Base-by-base conservation (phyloP, 2,113 vertebrate species). In the Scomber japonicus region DNA sequence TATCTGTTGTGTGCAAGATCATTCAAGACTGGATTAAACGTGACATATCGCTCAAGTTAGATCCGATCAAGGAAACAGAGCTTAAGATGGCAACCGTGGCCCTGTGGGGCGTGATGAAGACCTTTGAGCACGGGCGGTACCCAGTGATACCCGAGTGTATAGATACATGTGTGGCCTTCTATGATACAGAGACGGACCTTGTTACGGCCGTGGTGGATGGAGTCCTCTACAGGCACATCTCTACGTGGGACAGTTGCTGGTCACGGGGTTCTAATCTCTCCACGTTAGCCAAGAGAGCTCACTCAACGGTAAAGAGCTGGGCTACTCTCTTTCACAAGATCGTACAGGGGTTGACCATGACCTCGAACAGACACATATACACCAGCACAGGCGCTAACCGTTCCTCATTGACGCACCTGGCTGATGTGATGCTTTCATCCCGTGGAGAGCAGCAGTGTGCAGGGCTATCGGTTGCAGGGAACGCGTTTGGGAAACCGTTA, bases 91-190 rank as follows among this genome's bases (percentile, higher is more conserved):
- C 67, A 0, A 12, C 11, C 2, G 68, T 79, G 4, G 3, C 59
- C 14, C 59, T 79, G 16, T 79, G 76, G 76, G 67, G 60, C 0
- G 67, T 64, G 16, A 64, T 79, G 56, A 79, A 77, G 10, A 77
- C 64, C 1, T 68, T 77, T 6, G 64, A 77, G 3, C 46, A 68
- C 30, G 64, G 74, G 0, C 50, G 67, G 0, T 79, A 60, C 31
- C 76, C 76, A 2, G 17, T 79, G 0, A 1, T 79, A 8, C 76
- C 76, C 0, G 60, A 79, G 27, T 79, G 76, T 5, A 48, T 12
- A 0, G 50, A 24, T 3, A 5, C 31, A 0, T 79, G 67, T 1
- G 1, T 79, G 9, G 68, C 76, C 0, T 79, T 79, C 50, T 79
- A 64, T 27, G 76, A 71, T 60, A 64, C 15, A 10, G 11, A 61